Evolutionary conservation across 2,113 vertebrate genomes (phyloP).

Genomic region (Amazona guildingii): DNA sequence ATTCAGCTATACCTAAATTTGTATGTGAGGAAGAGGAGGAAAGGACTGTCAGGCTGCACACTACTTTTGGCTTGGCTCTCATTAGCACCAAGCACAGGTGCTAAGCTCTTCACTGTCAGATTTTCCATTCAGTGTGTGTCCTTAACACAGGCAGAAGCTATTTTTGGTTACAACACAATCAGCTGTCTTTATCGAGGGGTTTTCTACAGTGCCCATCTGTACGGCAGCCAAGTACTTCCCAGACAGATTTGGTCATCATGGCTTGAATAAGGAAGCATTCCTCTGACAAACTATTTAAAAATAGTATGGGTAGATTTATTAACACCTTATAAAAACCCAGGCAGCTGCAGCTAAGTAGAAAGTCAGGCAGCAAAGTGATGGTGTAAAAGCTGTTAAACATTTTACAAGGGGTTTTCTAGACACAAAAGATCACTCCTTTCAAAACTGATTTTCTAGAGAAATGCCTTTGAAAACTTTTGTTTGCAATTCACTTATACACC

Average conservation of each 20-base stretch:
- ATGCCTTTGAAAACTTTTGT: not conserved
- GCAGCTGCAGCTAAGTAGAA: slow-evolving; percentile 32
- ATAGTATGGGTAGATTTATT: slow-evolving; percentile 32
- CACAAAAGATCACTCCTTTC: not conserved
- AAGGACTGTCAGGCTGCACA: not conserved
- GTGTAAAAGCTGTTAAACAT: not conserved
- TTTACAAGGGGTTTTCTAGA: slow-evolving; percentile 3
- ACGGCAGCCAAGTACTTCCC: slow-evolving; percentile 41
- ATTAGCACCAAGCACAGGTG: slow-evolving; percentile 37
- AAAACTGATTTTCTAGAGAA: not conserved
- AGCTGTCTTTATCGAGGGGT: slow-evolving; percentile 41
- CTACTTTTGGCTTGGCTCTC: slow-evolving; percentile 12
- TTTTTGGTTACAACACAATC: slow-evolving; percentile 42
- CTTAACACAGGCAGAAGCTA: slow-evolving; percentile 29
- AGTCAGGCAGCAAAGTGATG: not conserved
- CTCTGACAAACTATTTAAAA: slow-evolving; percentile 58
- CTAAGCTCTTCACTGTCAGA: not conserved
- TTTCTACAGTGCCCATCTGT: slow-evolving; percentile 24
- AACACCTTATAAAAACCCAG: slow-evolving; percentile 47
- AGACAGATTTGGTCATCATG: not conserved
- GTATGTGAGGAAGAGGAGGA: not conserved
- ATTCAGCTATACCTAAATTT: not conserved
- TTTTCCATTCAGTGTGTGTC: slow-evolving; percentile 23
- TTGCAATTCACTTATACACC: not conserved
- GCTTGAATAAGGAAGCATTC: slow-evolving; percentile 41